These are phyloP conservation scores for Verasper variegatus DNA, from an alignment of 2,113 vertebrate genomes.

Conservation along the genomic window DNA sequence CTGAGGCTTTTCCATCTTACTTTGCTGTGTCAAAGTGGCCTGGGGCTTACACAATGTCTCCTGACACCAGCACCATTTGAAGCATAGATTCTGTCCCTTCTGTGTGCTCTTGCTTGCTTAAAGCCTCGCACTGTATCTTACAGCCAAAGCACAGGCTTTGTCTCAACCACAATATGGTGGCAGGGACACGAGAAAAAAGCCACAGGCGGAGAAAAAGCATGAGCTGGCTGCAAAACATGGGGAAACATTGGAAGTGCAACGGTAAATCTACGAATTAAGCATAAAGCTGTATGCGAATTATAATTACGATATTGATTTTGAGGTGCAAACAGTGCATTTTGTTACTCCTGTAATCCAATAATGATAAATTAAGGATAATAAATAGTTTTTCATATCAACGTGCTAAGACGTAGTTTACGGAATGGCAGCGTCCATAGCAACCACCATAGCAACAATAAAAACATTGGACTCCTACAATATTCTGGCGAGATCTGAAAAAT, in stretches of 20 bases:
- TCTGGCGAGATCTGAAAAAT: no score
- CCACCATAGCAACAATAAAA: no score
- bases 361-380: conserved; percentile 35
- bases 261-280: no score
- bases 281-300: no score
- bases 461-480: no score
- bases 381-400: conserved; percentile 16
- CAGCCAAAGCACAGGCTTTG: neutral
- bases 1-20: conserved; percentile 5
- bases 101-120: conserved; percentile 17
- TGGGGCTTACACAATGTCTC: conserved; percentile 12
- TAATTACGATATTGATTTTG: no score
- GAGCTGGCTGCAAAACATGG: conserved; percentile 4
- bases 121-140: conserved; percentile 6
- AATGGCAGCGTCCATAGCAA: no score
- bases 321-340: neutral
- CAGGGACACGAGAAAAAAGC: conserved; percentile 5
- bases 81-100: conserved; percentile 12
- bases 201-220: neutral
- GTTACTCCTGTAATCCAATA: conserved; percentile 8
- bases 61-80: conserved; percentile 19
- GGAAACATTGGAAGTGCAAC: neutral
- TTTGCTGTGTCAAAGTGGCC: conserved; percentile 11
- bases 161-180: conserved; percentile 10
- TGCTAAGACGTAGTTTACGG: no score